Evolutionary conservation across 2,113 vertebrate genomes (phyloP).

Genomic region (Oryctolagus cuniculus): mOryCun1.1 NC_091436.1:91214001-91214500

Average conservation of each 20-base stretch:
- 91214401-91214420: neutral
- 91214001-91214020: neutral
- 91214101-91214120: neutral
- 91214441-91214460: too few species aligned
- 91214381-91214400: neutral
- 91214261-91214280: neutral
- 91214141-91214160: neutral
- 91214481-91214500: too few species aligned
- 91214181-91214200: slow-evolving; percentile 7
- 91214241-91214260: slow-evolving; percentile 21
- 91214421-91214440: neutral
- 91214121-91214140: neutral
- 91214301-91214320: neutral
- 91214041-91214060: neutral
- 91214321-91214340: slow-evolving; percentile 44
- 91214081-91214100: neutral
- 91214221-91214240: neutral
- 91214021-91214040: slow-evolving; percentile 19
- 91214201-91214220: neutral
- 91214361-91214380: neutral
- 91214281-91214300: neutral
- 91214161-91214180: neutral
- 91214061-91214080: neutral
- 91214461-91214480: too few species aligned
- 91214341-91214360: slow-evolving; percentile 19